These are phyloP conservation scores for Keiferia lycopersicella DNA, from an alignment of 2,888 invertebrate genomes.

Conservation along the genomic window DNA sequence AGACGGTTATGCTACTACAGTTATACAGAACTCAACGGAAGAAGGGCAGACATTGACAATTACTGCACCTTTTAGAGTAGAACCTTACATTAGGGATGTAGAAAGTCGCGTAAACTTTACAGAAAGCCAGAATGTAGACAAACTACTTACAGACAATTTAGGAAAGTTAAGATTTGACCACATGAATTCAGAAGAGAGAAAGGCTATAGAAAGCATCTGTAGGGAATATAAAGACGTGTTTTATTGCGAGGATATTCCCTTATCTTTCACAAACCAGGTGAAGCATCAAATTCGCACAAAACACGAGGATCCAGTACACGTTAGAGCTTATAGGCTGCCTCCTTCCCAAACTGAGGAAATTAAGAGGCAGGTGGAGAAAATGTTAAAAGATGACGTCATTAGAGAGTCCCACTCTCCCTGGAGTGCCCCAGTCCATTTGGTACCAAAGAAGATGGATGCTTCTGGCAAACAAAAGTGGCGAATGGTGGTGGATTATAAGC, in stretches of 20 bases:
- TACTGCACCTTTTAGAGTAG: constrained; percentile 26
- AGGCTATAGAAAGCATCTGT: constrained; percentile 23
- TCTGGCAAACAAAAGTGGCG: constrained; percentile 36
- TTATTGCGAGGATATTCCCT: constrained; percentile 13
- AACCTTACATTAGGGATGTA: too few species aligned
- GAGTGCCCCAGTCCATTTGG: constrained; percentile 39
- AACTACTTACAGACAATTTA: not conserved
- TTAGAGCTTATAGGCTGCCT: constrained; percentile 22
- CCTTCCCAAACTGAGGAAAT: constrained; percentile 21
- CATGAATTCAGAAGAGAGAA: constrained; percentile 34
- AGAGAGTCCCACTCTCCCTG: constrained; percentile 35
- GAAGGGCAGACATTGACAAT: constrained; percentile 13
- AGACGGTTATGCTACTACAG: constrained; percentile 30
- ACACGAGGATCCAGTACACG: constrained; percentile 30
- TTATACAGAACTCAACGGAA: constrained; percentile 31
- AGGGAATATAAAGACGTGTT: not conserved
- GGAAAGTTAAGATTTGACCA: constrained; percentile 28
- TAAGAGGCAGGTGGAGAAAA: constrained; percentile 31
- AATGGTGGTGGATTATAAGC: constrained; percentile 49
- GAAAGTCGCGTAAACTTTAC: too few species aligned
- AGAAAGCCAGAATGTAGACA: not conserved
- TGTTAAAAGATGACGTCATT: constrained; percentile 21
- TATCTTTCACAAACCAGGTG: constrained; percentile 35
- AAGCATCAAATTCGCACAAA: constrained; percentile 44
- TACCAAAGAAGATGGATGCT: constrained; percentile 40